These are phyloP conservation scores for Cossypha niveicapilla DNA, from an alignment of 2,797 vertebrate genomes.

Conservation along the genomic window DNA sequence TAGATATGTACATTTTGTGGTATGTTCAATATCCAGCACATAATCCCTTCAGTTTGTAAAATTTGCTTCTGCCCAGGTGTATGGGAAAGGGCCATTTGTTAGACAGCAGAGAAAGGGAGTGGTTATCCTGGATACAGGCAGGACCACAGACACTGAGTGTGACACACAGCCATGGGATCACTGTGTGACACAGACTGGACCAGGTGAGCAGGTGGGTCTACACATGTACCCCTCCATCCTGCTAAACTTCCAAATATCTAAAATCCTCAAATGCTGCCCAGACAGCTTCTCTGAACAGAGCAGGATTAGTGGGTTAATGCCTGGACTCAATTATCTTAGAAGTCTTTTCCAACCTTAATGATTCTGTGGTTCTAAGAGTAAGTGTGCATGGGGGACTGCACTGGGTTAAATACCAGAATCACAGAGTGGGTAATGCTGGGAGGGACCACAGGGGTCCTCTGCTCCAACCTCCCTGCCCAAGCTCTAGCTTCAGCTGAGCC, in stretches of 20 bases:
- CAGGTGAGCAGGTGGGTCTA: background rate
- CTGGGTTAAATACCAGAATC: background rate
- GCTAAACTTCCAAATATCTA: background rate
- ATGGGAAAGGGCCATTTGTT: background rate
- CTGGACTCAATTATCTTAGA: background rate
- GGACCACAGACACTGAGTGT: background rate
- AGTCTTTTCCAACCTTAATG: background rate
- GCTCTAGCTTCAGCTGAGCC: background rate
- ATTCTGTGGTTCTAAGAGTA: background rate
- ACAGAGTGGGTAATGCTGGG: background rate
- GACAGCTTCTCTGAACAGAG: background rate
- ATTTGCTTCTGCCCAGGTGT: background rate
- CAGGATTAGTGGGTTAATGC: background rate
- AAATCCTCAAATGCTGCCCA: background rate
- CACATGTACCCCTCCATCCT: background rate
- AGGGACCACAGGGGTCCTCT: background rate
- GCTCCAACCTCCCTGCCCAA: background rate
- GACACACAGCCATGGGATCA: fast-evolving
- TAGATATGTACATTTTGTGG: fast-evolving
- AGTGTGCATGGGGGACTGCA: fast-evolving
- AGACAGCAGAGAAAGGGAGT: background rate
- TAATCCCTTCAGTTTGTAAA: background rate
- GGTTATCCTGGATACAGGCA: background rate
- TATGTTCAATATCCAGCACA: background rate
- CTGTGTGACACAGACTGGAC: fast-evolving